A percentile compares a stretch with the other conserved stretches of the same genome.
Conservation (phyloP, 2,888 invertebrate genomes). For the Boloria euphrosyne region DNA sequence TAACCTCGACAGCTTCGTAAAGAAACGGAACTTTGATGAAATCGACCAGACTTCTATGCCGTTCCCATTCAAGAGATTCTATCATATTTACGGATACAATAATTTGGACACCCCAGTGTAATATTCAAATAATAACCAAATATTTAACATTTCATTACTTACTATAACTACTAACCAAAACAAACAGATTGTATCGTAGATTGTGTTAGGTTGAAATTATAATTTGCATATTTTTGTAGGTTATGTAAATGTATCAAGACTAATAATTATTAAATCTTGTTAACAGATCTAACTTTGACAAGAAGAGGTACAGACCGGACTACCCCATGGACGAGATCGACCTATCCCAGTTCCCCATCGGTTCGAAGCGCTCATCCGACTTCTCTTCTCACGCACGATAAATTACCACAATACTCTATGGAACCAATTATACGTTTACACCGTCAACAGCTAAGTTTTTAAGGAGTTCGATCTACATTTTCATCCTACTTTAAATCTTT, state of each 20-base stretch:
- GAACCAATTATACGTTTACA: slow-evolving; percentile 8
- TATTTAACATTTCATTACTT: no score
- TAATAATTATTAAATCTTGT: not conserved
- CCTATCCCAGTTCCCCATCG: slow-evolving; percentile 72
- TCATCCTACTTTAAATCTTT: slow-evolving; percentile 31
- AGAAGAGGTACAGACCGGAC: slow-evolving; percentile 67
- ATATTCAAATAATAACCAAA: slow-evolving; percentile 38
- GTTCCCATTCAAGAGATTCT: slow-evolving; percentile 80
- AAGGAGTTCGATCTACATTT: slow-evolving; percentile 32
- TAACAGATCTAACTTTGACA: slow-evolving; percentile 46
- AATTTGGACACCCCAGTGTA: slow-evolving; percentile 63
- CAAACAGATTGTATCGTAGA: no score
- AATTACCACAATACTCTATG: slow-evolving; percentile 30
- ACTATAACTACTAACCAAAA: no score
- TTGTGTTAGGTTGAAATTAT: not conserved
- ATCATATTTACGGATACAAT: slow-evolving; percentile 80
- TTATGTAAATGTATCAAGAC: no score
- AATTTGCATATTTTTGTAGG: no score
- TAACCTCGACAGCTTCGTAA: slow-evolving; percentile 77
- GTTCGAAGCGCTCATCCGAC: slow-evolving; percentile 62
- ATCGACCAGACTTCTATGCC: slow-evolving; percentile 82
- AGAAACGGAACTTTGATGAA: slow-evolving; percentile 84
- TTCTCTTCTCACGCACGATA: slow-evolving; percentile 37
- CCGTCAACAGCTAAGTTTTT: slow-evolving; percentile 33
- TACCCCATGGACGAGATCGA: slow-evolving; percentile 77